Evolutionary conservation across 2,797 vertebrate genomes (phyloP), one percentile per base, ranked within the genome.

Genomic region (Myotis planiceps): DNA sequence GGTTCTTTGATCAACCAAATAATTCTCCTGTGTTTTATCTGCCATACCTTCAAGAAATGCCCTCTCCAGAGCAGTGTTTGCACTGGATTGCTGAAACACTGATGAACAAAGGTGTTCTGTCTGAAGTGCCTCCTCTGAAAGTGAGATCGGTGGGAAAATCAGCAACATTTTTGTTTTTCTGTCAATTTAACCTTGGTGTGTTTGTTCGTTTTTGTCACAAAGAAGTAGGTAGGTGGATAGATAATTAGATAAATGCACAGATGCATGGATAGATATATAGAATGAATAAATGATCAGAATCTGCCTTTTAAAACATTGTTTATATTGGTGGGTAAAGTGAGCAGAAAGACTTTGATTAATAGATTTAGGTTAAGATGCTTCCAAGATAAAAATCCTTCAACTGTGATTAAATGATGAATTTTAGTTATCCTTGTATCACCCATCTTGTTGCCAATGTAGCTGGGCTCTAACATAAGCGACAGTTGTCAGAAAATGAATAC

Each of bases 401-500:
- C 42, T 95, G 4, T 68, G 78, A 83, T 65, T 96, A 93, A 92
- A 85, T 91, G 94, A 87, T 94, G 92, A 51, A 23, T 97, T 95
- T 98, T 96, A 78, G 65, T 96, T 97, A 84, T 72, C 75, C 85
- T 95, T 88, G 78, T 93, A 71, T 97, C 78, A 97, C 96, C 96
- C 95, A 39, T 95, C 79, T 85, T 96, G 76, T 85, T 49, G 96
- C 63, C 85, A 60, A 0, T 80, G 23, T 96, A 97, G 88, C 68
- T 92, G 76, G 42, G 97, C 65, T 96, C 84, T 19, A 23, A 86
- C 95, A 63, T 95, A 98, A 95, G 93, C 97, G 72, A 72, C 87
- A 96, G 90, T 63, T 75, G 27, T 92, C 96, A 90, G 92, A 98
- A 98, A 97, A 97, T 86, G 97, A 98, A 96, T 89, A 95, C 91